phyloP scores from a whole-genome alignment of 2,888 invertebrate species.

The Heliconius hortense region DNA sequence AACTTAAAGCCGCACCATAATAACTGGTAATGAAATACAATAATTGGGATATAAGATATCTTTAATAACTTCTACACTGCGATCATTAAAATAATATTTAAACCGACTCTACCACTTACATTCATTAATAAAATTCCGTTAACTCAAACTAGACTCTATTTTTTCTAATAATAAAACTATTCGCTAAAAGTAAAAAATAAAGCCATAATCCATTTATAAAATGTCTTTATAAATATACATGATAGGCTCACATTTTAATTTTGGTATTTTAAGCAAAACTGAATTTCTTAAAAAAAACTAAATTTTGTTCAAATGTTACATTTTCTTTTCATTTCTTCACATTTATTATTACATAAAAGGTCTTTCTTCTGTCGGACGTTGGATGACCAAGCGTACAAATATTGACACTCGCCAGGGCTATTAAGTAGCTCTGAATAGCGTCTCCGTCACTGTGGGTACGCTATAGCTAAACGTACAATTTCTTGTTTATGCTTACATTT shows the following conservation, averaged over 20 bases:
- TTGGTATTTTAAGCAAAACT: background rate
- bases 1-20: no score
- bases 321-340: background rate
- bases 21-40: no score
- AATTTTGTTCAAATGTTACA: background rate
- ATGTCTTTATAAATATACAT: background rate
- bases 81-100: background rate
- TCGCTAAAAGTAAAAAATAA: background rate
- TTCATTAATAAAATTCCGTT: background rate
- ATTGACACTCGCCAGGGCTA: slow-evolving; percentile 64
- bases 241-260: background rate
- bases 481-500: slow-evolving; percentile 29
- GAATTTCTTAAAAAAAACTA: background rate
- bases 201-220: background rate
- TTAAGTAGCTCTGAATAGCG: slow-evolving; percentile 79
- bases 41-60: no score
- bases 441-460: slow-evolving; percentile 46
- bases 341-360: slow-evolving; percentile 25
- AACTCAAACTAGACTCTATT: background rate
- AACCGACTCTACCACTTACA: background rate
- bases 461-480: slow-evolving; percentile 27
- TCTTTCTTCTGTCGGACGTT: slow-evolving; percentile 59
- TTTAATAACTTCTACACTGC: background rate
- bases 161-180: background rate
- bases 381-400: slow-evolving; percentile 74